Evolutionary conservation across 2,797 vertebrate genomes (phyloP).

Genomic region (Champsocephalus esox): DNA sequence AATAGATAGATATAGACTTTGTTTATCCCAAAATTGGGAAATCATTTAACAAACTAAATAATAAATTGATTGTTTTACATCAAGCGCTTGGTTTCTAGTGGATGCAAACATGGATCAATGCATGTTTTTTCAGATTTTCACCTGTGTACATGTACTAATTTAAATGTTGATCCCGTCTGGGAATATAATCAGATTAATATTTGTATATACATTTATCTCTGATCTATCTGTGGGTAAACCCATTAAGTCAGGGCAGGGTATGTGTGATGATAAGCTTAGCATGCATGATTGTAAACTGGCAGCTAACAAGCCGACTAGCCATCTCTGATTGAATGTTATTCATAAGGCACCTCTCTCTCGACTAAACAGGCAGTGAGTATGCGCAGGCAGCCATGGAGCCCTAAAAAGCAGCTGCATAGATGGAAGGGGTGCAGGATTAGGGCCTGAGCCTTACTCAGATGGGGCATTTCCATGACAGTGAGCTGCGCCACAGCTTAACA

Average conservation of each 20-base stretch:
- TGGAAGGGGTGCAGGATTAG: conserved; percentile 82
- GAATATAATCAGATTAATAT: conserved; percentile 37
- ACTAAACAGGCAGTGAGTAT: conserved; percentile 66
- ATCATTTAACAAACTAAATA: neutral
- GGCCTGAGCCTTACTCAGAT: conserved; percentile 80
- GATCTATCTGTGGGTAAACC: conserved; percentile 55
- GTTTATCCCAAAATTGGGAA: no score
- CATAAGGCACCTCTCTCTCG: conserved; percentile 58
- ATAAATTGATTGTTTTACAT: conserved; percentile 8
- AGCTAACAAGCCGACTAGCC: conserved; percentile 57
- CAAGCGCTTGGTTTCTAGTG: conserved; percentile 11
- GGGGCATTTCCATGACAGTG: conserved; percentile 87
- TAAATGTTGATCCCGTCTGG: conserved; percentile 21
- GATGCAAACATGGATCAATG: conserved; percentile 11
- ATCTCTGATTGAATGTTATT: conserved; percentile 74
- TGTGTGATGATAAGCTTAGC: conserved; percentile 54
- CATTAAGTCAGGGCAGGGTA: conserved; percentile 43
- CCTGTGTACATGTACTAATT: conserved; percentile 23
- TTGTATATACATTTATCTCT: conserved; percentile 44
- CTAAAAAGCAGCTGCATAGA: conserved; percentile 83
- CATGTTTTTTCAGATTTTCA: conserved; percentile 13
- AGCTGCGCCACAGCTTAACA: conserved; percentile 80
- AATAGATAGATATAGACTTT: no score
- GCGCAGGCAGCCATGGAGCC: conserved; percentile 65
- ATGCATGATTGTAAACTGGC: conserved; percentile 59